Evolutionary conservation across 2,888 invertebrate species (phyloP).

Genomic region (Pyrgus malvae): DNA sequence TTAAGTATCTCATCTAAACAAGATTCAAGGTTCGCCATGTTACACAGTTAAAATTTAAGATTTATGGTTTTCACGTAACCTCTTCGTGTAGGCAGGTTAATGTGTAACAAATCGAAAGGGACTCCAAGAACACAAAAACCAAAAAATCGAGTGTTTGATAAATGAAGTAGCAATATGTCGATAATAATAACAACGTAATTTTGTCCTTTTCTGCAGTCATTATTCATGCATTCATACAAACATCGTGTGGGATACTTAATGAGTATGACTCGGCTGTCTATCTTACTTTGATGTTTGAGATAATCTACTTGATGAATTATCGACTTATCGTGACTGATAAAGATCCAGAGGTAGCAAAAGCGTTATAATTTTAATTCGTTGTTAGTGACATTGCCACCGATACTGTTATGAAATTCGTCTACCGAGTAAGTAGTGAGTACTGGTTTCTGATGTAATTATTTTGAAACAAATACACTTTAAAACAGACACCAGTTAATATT

Average conservation of each 20-base stretch:
- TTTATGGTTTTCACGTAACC: too few species aligned
- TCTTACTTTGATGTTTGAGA: constrained; percentile 5
- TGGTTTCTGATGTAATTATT: constrained; percentile 24
- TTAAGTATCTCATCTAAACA: too few species aligned
- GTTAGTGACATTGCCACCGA: constrained; percentile 24
- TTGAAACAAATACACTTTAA: constrained; percentile 24
- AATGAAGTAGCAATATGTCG: neutral
- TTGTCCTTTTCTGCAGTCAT: constrained; percentile 17
- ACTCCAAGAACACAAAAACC: too few species aligned
- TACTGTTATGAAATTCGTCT: constrained; percentile 21
- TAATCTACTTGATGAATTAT: constrained; percentile 23
- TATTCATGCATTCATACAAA: constrained; percentile 8
- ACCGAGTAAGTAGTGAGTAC: neutral
- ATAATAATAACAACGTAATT: constrained; percentile 2
- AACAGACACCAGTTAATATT: constrained; percentile 13
- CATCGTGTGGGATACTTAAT: constrained; percentile 1
- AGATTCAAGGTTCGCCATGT: too few species aligned
- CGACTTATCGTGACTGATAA: constrained; percentile 24
- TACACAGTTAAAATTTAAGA: too few species aligned
- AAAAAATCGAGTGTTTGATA: neutral
- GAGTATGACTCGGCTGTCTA: constrained; percentile 3
- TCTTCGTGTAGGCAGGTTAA: too few species aligned
- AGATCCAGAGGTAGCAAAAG: constrained; percentile 16
- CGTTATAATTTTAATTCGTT: constrained; percentile 19
- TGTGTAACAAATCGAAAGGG: too few species aligned